Evolutionary conservation across 1,140 invertebrate species (phyloP), one percentile per base, ranked within the genome.

Genomic region (Zaprionus camerounensis): DNA sequence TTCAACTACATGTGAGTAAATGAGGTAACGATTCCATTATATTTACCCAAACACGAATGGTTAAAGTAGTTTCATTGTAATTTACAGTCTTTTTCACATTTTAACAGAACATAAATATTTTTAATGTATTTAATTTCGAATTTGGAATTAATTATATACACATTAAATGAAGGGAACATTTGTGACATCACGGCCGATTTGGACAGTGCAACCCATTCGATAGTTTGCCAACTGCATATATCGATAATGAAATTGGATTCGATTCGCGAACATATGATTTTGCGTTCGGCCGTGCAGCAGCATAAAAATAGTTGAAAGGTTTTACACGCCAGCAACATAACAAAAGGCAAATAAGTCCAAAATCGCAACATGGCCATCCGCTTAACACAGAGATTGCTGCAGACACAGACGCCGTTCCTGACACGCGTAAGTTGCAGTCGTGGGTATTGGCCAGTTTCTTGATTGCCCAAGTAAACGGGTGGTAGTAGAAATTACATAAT

Each of bases 401-500:
- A 92, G 62, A 75, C 75, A 59, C 90, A 92, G 80, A 74, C 83
- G n/a, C 91, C 91, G 17, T 90, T 92, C 64, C 67, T 92, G 9
- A 81, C 90, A 15, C 84, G 91, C 13, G 91, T 92, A 87, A 80
- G 91, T 81, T 76, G 12, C 11, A 5, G 46, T 61, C 51, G 3
- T 6, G 24, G 13, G 4, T 15, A 56, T 26, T n/a, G 26, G 6
- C 57, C 15, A 70, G 36, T 49, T 20, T 6, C 41, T 1, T 17
- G 41, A 22, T 22, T 56, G 49, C 22, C 73, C 55, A 68, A 70
- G 41, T 53, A 65, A 86, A 71, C 66, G 46, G 55, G 26, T 44
- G 55, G 34, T 31, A 63, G 20, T 24, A 51, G 44, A 77, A 92
- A 92, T 92, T 92, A 91, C 87, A 92, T 92, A 92, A 92, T 91